These are phyloP conservation scores for Drosophila sucinea DNA, from an alignment of 1,140 invertebrate species.

Conservation along the genomic window DNA sequence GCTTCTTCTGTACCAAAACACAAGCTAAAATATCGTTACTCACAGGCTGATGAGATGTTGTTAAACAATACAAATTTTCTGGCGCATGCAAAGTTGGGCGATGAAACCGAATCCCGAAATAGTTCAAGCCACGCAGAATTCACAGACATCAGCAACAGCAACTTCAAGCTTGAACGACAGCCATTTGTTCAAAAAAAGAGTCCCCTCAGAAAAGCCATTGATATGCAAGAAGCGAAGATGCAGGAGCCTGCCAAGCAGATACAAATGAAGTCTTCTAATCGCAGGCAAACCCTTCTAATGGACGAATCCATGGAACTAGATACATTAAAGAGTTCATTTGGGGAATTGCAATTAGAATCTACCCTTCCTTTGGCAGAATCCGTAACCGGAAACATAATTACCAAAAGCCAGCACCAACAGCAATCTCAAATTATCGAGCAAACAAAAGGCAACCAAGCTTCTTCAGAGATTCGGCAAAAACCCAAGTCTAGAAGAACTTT, in stretches of 20 bases:
- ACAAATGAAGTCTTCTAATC: neutral
- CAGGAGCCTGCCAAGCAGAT: neutral
- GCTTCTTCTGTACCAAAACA: neutral
- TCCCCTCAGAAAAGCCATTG: neutral
- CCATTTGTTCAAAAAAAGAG: neutral
- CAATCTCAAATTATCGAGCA: neutral
- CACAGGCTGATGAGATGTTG: constrained; percentile 66
- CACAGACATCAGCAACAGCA: constrained; percentile 39
- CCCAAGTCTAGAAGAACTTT: constrained; percentile 6
- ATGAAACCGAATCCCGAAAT: constrained; percentile 63
- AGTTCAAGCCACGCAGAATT: constrained; percentile 53
- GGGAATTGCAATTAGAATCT: constrained; percentile 10
- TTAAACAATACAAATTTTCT: constrained; percentile 68
- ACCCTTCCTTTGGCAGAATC: neutral
- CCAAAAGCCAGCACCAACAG: neutral
- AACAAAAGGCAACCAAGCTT: neutral
- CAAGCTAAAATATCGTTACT: constrained; percentile 52
- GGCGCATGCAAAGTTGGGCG: constrained; percentile 59
- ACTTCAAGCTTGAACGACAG: constrained; percentile 43
- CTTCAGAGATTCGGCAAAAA: no score
- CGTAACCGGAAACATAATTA: neutral
- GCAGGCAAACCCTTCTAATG: constrained; percentile 16
- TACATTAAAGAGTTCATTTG: constrained; percentile 7
- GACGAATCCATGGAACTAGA: constrained; percentile 28
- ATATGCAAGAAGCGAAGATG: neutral